Evolutionary conservation across 2,113 vertebrate genomes (phyloP), one percentile per base, ranked within the genome.

Genomic region (Romanogobio albipinnatus): DNA sequence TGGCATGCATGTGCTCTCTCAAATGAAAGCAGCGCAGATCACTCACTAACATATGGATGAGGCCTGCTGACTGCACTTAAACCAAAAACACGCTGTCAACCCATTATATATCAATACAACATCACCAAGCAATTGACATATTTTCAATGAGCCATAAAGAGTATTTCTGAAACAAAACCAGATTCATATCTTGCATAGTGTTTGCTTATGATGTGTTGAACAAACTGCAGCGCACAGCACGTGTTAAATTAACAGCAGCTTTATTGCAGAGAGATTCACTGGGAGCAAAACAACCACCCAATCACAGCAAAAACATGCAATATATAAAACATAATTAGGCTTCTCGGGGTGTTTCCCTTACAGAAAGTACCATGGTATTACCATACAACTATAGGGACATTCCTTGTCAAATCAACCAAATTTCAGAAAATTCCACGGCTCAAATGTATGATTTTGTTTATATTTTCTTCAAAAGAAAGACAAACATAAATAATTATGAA

Each of bases 1-100:
- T 87, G 86, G 86, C 86, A 84, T 76, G 77, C 47, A 53, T 24
- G 24, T 22, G 76, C 76, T 78, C 51, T 39, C 56, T 51, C 74
- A 51, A 76, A 76, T 76, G 26, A 76, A 53, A 51, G 43, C 78
- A 81, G 61, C 5, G 3, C 45, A 51, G 43, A 62, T 62, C 43
- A 66, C 29, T 22, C 56, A 68, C 43, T 26, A 29, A 80, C 86
- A 84, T 76, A 73, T 75, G 86, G 66, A 87, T 81, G 36, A 43
- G 53, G 53, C 39, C 56, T 78, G 56, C 53, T 59, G 24, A 59
- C 76, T 56, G 4, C 19, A 61, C 33, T 59, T 4, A 8, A 62
- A 47, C 39, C 10, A 39, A 58, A 58, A 77, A 58, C 19, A 77
- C 5, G 0, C 10, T 22, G 29, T 77, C 75, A 58, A 62, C 22